Evolutionary conservation across 35 echinoderm and acorn worm species (phyloP), one percentile per base, ranked within the genome.

Genomic region (Apostichopus californicus): DNA sequence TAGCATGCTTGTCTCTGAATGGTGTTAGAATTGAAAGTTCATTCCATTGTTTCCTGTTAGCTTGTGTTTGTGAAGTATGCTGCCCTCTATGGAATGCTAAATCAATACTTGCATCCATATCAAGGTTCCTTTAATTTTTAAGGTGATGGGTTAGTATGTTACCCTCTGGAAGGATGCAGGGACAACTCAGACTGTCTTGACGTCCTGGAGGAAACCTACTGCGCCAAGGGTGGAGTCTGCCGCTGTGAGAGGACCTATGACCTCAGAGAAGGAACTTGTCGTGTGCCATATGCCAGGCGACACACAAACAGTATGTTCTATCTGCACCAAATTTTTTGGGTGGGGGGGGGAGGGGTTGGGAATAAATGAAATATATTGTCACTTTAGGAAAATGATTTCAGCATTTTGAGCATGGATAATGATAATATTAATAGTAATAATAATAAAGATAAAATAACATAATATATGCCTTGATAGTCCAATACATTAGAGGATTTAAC

Each of bases 221-320:
- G 86, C 26, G 54, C 86, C 86, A 89, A 89, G 22, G 86, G 86
- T 6, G 63, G 86, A 17, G 86, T 89, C 13, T 89, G 86, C 56
- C 86, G 86, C 57, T 89, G 86, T 11, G 86, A 89, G 22, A 89
- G 86, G 24, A 23, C 58, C 57, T 89, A 89, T 22, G 86, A 89
- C 26, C 68, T 89, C 7, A 89, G 57, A 89, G 61, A 28, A 28
- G 63, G 86, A 28, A 89, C 63, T 54, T 89, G 86, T 52, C 2
- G 21, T 0, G 60, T 89, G n/a, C 86, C 86, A 18, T 53, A 28
- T 55, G 86, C 86, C 5, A 34, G 20, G 64, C 26, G 15, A 25
- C n/a, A 25, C 1, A 13, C 63, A 12, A 64, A 89, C 46, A 89
- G 86, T 89, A 89, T 65, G 86, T 88, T 6, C 5, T 18, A 8